phyloP scores from a whole-genome alignment of 2,113 vertebrate genomes.

The Antidorcas marsupialis region DNA sequence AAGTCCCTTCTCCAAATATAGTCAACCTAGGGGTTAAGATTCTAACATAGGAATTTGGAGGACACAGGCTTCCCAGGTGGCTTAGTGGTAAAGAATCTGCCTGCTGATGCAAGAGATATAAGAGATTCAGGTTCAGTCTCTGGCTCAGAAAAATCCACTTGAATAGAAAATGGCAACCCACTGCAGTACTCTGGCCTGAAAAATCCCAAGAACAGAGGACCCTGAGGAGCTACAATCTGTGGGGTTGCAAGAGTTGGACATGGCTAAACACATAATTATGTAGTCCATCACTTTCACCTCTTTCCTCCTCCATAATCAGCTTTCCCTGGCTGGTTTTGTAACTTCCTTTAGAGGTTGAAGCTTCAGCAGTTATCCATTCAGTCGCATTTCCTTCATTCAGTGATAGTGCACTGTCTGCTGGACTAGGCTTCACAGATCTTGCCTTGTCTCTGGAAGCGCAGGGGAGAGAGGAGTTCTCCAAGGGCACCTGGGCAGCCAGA shows the following conservation, averaged over 20 bases:
- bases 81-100: not conserved
- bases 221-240: not conserved
- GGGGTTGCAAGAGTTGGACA: not conserved
- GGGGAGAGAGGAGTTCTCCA: too few species aligned
- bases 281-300: not conserved
- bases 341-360: not conserved
- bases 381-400: too few species aligned
- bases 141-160: not conserved
- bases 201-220: not conserved
- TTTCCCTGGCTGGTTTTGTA: not conserved
- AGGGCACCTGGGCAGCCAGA: not conserved
- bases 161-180: not conserved
- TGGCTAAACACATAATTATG: not conserved
- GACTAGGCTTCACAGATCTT: not conserved
- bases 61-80: not conserved
- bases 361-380: not conserved
- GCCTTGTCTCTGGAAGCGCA: too few species aligned
- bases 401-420: rapidly evolving
- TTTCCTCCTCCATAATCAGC: not conserved
- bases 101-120: not conserved
- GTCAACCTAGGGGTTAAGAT: rapidly evolving
- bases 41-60: not conserved
- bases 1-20: not conserved
- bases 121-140: not conserved
- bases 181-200: not conserved